phyloP scores from a whole-genome alignment of 1,140 invertebrate genomes.

The Dreissena rostriformis region DNA sequence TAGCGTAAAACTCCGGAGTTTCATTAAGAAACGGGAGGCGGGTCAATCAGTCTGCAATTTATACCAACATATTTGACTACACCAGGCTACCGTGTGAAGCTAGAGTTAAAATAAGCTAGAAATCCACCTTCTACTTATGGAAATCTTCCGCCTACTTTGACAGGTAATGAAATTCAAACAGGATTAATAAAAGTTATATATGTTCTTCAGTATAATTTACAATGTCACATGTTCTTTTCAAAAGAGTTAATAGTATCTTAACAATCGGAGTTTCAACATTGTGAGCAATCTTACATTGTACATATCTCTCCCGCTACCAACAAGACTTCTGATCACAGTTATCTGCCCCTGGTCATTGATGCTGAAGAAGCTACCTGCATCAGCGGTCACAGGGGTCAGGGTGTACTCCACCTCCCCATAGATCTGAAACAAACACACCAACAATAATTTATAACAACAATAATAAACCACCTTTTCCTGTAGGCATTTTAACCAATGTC shows the following conservation, averaged over 20 bases:
- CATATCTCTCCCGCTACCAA: constrained; percentile 20
- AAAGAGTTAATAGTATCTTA: neutral
- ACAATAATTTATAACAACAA: no score
- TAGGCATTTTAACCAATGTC: no score
- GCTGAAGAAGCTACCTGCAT: constrained; percentile 13
- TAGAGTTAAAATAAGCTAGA: constrained; percentile 1
- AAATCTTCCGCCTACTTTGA: neutral
- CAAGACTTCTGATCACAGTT: constrained; percentile 9
- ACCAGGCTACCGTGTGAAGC: no score
- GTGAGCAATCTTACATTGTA: constrained; percentile 25
- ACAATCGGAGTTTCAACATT: neutral
- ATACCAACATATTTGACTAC: no score
- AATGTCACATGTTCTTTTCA: no score
- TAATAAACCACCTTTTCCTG: neutral
- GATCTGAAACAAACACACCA: constrained; percentile 8
- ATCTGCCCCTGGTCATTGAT: constrained; percentile 23
- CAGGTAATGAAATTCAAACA: no score
- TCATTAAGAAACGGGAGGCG: no score
- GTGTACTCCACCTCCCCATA: constrained; percentile 18
- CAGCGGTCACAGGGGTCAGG: constrained; percentile 16
- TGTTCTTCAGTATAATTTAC: no score
- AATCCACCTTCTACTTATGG: neutral
- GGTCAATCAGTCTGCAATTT: no score
- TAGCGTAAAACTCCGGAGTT: no score
- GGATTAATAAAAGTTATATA: no score